These are phyloP conservation scores for Torymus tubicola DNA, from an alignment of 2,888 invertebrate species.

Conservation along the genomic window DNA sequence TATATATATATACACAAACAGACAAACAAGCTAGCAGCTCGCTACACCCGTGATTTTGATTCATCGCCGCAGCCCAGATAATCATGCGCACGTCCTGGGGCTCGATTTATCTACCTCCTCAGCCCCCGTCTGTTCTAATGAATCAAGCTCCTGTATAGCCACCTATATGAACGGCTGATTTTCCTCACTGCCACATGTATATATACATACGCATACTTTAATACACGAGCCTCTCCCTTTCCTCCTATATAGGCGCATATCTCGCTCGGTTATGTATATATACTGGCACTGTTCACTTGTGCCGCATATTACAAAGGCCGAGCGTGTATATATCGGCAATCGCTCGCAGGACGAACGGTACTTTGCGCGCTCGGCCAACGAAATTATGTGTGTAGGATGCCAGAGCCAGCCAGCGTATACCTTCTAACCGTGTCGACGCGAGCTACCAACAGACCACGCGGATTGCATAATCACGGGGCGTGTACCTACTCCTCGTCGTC, in stretches of 20 bases:
- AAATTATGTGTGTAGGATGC: constrained; percentile 65
- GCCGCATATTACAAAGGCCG: constrained; percentile 23
- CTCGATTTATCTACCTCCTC: not conserved
- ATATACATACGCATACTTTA: no score
- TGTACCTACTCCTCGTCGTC: constrained; percentile 32
- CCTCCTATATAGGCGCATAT: no score
- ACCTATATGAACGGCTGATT: no score
- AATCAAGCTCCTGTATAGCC: no score
- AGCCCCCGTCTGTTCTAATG: no score
- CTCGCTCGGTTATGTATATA: not conserved
- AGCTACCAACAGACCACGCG: constrained; percentile 17
- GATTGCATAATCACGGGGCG: constrained; percentile 69
- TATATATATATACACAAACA: no score
- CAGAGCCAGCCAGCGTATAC: not conserved
- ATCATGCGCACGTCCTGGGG: not conserved
- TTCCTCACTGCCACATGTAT: no score
- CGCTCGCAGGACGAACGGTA: constrained; percentile 66
- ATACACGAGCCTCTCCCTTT: no score
- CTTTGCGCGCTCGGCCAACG: constrained; percentile 64
- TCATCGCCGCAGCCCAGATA: not conserved
- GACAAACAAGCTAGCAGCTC: no score
- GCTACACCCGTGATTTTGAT: no score
- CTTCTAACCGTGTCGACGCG: no score
- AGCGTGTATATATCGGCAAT: constrained; percentile 27
- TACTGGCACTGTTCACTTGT: not conserved